These are phyloP conservation scores for Crotalus tigris DNA, from an alignment of 2,113 vertebrate species.

Conservation along the genomic window DNA sequence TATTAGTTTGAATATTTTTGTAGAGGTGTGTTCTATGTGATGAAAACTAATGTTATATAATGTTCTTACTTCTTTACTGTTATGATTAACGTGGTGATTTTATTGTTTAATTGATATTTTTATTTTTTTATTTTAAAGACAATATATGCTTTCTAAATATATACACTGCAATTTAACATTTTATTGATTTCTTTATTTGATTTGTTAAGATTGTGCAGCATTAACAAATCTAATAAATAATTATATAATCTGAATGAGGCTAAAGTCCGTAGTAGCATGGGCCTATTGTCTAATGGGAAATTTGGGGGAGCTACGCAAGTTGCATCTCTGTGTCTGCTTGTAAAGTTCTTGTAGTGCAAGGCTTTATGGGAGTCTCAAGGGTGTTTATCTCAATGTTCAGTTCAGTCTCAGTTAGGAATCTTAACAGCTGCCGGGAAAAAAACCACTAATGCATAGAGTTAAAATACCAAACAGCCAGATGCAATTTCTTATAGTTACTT, in stretches of 20 bases:
- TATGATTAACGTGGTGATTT: neutral
- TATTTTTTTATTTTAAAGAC: neutral
- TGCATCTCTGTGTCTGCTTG: neutral
- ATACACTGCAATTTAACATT: too few relatives aligned
- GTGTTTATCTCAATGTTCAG: neutral
- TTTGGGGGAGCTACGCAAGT: too few relatives aligned
- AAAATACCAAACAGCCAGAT: neutral
- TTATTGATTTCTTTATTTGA: too few relatives aligned
- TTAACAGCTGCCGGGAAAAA: neutral
- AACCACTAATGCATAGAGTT: neutral
- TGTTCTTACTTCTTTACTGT: neutral
- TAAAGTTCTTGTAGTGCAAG: neutral
- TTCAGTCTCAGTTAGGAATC: neutral
- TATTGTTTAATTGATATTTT: neutral
- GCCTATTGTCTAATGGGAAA: too few relatives aligned
- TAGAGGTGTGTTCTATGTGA: neutral
- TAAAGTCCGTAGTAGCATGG: too few relatives aligned
- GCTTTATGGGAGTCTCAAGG: neutral
- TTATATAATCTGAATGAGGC: too few relatives aligned
- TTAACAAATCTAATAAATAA: too few relatives aligned
- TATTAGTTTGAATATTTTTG: neutral
- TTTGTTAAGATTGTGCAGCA: too few relatives aligned
- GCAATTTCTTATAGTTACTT: neutral
- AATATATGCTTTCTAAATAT: neutral
- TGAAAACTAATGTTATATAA: neutral